Base-by-base conservation (phyloP, 2,888 invertebrate genomes). In the Hemistola chrysoprasaria region DNA sequence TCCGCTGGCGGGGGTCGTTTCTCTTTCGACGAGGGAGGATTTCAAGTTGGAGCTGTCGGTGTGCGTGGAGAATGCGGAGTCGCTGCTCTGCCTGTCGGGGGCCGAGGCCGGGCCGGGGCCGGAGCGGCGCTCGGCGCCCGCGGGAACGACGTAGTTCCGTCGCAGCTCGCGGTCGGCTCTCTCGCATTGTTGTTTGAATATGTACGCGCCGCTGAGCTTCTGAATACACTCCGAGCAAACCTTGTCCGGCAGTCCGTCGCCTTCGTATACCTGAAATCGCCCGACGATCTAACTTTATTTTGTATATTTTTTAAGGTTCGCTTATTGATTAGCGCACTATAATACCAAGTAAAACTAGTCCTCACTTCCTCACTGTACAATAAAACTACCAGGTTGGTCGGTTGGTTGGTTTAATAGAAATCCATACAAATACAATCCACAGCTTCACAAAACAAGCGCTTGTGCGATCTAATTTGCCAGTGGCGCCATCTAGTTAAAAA, bases 121-220 rank as follows among this genome's bases (percentile, higher is more conserved):
- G n/a, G n/a, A n/a, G n/a, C n/a, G n/a, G n/a, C n/a, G n/a, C n/a
- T n/a, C n/a, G n/a, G n/a, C n/a, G n/a, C 88, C 87, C 53, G 87
- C 83, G 11, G 87, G 87, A 5, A 86, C 84, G 0, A 86, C 71
- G 71, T 84, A 86, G 53, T 86, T 88, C 4, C 86, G 64, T 4
- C 89, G 65, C n/a, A 90, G 52, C 51, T 90, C 89, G 42, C 82
- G 72, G 54, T 90, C 90, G 0, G 89, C 75, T 44, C 90, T 66
- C 54, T 90, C 90, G 44, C 89, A 90, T 53, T 90, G 90, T 49
- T 88, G 89, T 56, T 90, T 90, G 51, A 90, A 90, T 41, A 90
- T 87, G 48, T 83, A 87, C 0, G 90, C 86, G 32, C 88, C 72
- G 56, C 90, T 90, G 7, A 90, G 72, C 51, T 90, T 90, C 52